A percentile compares a stretch with the other conserved stretches of the same genome.
These are phyloP conservation scores for Imbricaverruca yamaguchii DNA, from an alignment of 2,888 invertebrate species.

Conservation along the genomic window DNA sequence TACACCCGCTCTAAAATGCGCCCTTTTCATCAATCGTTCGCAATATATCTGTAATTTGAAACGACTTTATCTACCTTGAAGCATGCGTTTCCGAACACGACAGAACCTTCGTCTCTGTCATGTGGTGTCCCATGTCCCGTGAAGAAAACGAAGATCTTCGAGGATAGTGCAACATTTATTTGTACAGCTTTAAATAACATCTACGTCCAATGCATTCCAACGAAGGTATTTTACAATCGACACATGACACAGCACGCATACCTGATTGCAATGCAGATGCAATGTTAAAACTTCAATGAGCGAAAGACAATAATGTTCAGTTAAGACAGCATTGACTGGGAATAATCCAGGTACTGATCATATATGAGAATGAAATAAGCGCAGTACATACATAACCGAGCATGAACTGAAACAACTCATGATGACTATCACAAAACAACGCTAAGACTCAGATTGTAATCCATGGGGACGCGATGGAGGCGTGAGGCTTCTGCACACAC, in stretches of 20 bases:
- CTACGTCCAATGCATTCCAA: background rate
- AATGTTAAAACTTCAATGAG: constrained; percentile 19
- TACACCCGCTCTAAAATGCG: too few species aligned
- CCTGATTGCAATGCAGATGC: constrained; percentile 16
- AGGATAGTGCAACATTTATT: constrained; percentile 21
- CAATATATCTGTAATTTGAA: too few species aligned
- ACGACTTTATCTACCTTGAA: too few species aligned
- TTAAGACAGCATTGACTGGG: constrained; percentile 15
- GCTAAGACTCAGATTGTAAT: background rate
- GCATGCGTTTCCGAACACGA: too few species aligned
- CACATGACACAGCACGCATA: constrained; percentile 16
- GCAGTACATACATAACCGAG: background rate
- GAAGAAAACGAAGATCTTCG: background rate
- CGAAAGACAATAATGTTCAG: constrained; percentile 21
- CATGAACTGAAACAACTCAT: constrained; percentile 21
- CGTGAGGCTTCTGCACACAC: too few species aligned
- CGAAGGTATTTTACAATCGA: constrained; percentile 16
- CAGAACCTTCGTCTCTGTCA: too few species aligned
- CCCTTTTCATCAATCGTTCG: too few species aligned
- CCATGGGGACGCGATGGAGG: too few species aligned
- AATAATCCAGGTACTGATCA: constrained; percentile 15
- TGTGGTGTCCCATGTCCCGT: too few species aligned
- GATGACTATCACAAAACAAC: constrained; percentile 20
- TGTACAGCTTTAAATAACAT: constrained; percentile 21
- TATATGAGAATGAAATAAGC: constrained; percentile 19